These are phyloP conservation scores for Macaria notata DNA, from an alignment of 2,888 invertebrate species.

Conservation along the genomic window DNA sequence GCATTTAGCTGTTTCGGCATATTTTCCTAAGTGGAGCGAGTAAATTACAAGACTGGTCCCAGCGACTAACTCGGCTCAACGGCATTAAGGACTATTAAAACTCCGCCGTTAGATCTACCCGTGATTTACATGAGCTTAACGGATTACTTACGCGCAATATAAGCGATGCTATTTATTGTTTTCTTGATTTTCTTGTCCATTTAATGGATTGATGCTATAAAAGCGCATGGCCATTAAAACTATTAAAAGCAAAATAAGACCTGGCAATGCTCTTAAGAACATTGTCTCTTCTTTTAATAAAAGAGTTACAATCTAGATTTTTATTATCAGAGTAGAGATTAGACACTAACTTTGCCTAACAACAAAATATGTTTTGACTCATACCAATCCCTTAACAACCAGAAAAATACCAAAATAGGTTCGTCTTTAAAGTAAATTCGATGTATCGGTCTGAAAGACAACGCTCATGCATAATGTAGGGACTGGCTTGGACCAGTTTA, in stretches of 20 bases:
- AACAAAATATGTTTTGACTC: no score
- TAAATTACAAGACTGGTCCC: slow-evolving; percentile 62
- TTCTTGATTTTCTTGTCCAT: slow-evolving; percentile 24
- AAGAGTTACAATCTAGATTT: no score
- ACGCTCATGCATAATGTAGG: slow-evolving; percentile 71
- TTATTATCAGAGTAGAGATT: no score
- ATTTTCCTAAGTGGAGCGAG: slow-evolving; percentile 53
- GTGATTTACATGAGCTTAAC: slow-evolving; percentile 60
- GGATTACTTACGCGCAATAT: slow-evolving; percentile 53
- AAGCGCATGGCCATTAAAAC: no score
- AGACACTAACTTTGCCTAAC: no score
- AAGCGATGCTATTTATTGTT: slow-evolving; percentile 46
- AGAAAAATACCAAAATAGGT: no score
- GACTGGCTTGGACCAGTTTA: slow-evolving; percentile 55
- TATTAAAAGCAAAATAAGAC: no score
- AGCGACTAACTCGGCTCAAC: slow-evolving; percentile 49
- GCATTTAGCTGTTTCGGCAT: slow-evolving; percentile 43
- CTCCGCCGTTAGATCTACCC: slow-evolving; percentile 53
- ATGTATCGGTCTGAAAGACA: slow-evolving; percentile 54
- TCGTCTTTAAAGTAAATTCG: slow-evolving; percentile 22
- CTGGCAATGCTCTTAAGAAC: no score
- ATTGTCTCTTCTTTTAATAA: no score
- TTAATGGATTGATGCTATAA: no score
- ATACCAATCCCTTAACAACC: no score
- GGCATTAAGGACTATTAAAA: slow-evolving; percentile 68